Conservation (phyloP, 1,140 invertebrate genomes). For the Leucophenga varia region DNA sequence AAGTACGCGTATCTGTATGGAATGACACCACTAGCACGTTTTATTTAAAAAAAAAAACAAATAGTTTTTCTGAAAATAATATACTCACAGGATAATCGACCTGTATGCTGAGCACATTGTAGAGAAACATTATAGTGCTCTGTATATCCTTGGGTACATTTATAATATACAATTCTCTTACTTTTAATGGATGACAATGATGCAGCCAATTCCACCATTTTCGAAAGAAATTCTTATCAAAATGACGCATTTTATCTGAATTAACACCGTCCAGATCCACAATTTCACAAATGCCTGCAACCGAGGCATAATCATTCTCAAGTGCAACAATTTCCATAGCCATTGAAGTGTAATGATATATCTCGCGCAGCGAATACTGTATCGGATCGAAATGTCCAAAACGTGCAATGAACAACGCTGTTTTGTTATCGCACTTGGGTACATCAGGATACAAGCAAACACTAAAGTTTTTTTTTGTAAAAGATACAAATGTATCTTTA, state of each 20-base stretch:
- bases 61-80: too few species aligned
- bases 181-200: slow-evolving; percentile 59
- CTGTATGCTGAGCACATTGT: slow-evolving; percentile 38
- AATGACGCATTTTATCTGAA: slow-evolving; percentile 57
- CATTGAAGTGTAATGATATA: slow-evolving; percentile 56
- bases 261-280: slow-evolving; percentile 57
- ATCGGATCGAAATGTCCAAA: slow-evolving; percentile 58
- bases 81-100: slow-evolving; percentile 38
- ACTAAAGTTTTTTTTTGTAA: too few species aligned
- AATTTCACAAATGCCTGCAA: slow-evolving; percentile 57
- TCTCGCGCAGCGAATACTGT: slow-evolving; percentile 52
- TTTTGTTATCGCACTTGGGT: slow-evolving; percentile 55
- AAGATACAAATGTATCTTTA: neutral
- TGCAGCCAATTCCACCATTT: slow-evolving; percentile 57
- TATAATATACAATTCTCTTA: slow-evolving; percentile 60
- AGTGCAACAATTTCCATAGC: slow-evolving; percentile 55
- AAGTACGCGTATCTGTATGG: slow-evolving; percentile 33
- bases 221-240: slow-evolving; percentile 56
- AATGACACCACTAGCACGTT: too few species aligned
- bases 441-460: slow-evolving; percentile 42
- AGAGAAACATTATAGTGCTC: slow-evolving; percentile 35
- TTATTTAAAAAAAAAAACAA: too few species aligned
- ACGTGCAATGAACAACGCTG: slow-evolving; percentile 58
- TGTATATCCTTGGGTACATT: slow-evolving; percentile 58
- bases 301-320: slow-evolving; percentile 55